Percentiles rank a stretch among this genome's conserved stretches.
Conservation (phyloP, 2,113 vertebrate species). For the Glaucidium brasilianum region DNA sequence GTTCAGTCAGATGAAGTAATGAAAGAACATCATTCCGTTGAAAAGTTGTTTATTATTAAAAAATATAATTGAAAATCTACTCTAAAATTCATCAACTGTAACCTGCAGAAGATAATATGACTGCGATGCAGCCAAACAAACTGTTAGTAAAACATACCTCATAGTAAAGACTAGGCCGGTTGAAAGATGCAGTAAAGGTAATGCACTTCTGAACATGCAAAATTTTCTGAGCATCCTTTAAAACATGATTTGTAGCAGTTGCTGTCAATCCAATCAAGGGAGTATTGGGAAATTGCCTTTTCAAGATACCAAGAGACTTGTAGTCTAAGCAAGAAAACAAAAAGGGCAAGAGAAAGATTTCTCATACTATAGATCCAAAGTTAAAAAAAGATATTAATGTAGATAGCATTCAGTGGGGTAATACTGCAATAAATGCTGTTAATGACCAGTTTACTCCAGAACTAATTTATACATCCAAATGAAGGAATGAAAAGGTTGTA, state of each 20-base stretch:
- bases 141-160: conserved; percentile 75
- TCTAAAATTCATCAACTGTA: neutral
- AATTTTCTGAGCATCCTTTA: conserved; percentile 92
- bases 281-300: conserved; percentile 90
- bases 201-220: conserved; percentile 83
- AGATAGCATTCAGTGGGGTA: neutral
- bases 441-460: neutral
- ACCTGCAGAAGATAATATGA: neutral
- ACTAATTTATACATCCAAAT: neutral
- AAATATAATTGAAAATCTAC: neutral
- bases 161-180: conserved; percentile 92
- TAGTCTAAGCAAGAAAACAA: conserved; percentile 79
- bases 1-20: neutral
- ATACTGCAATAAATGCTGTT: neutral
- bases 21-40: neutral
- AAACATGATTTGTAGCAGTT: conserved; percentile 88
- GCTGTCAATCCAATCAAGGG: conserved; percentile 91
- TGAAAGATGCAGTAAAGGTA: conserved; percentile 91
- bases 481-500: neutral
- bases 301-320: conserved; percentile 93
- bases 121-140: neutral
- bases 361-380: neutral
- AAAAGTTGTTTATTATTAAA: neutral
- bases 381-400: neutral
- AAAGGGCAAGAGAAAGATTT: neutral